phyloP scores from a whole-genome alignment of 2,888 invertebrate genomes.

The Drosophila paramelanica region DNA sequence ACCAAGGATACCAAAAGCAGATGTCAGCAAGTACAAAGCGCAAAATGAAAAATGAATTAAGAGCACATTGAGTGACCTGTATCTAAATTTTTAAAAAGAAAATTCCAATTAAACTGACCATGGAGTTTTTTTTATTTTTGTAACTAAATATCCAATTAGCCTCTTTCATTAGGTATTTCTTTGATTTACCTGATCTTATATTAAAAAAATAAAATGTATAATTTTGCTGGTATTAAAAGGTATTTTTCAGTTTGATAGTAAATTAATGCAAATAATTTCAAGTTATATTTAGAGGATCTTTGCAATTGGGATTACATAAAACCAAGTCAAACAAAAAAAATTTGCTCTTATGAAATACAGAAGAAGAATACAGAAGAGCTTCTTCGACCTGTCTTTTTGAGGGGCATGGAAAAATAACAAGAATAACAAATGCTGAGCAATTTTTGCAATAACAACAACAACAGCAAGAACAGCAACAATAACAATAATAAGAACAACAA shows the following conservation, averaged over 20 bases:
- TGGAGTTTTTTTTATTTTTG: too few species aligned
- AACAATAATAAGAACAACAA: conserved; percentile 24
- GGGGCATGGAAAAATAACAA: conserved; percentile 12
- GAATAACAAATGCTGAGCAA: conserved; percentile 47
- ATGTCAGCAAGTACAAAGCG: too few species aligned
- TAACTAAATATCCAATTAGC: not conserved
- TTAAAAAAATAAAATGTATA: too few species aligned
- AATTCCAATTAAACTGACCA: not conserved
- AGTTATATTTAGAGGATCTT: not conserved
- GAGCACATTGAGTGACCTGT: too few species aligned
- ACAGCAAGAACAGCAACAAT: conserved; percentile 29
- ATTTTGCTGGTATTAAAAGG: too few species aligned
- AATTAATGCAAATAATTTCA: not conserved
- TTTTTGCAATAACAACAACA: conserved; percentile 47
- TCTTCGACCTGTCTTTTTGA: not conserved
- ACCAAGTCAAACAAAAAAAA: not conserved
- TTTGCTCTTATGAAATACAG: conserved; percentile 20
- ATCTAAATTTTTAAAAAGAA: not conserved
- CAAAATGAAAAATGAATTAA: too few species aligned
- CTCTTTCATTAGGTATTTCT: too few species aligned
- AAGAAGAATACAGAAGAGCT: not conserved
- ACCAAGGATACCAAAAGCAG: too few species aligned
- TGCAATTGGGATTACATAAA: conserved; percentile 5
- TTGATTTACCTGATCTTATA: too few species aligned
- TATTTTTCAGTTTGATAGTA: too few species aligned